Evolutionary conservation across 2,888 invertebrate species (phyloP).

Genomic region (Drosophila siamana): DNA sequence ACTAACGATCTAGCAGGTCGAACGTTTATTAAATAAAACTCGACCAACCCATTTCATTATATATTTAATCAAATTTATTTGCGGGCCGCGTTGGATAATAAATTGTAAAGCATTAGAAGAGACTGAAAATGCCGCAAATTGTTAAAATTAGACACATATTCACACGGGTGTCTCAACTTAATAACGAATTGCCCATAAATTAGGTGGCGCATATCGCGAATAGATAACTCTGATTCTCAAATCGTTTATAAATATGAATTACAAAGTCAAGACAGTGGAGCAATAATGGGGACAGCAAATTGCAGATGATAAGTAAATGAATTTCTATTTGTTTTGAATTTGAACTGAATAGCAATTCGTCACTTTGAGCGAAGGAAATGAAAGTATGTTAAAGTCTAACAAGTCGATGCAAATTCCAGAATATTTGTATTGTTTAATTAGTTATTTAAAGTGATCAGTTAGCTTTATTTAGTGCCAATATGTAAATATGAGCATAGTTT

Average conservation of each 20-base stretch:
- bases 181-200: constrained; percentile 10
- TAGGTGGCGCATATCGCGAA: constrained; percentile 23
- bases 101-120: constrained; percentile 62
- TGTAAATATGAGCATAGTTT: too few species aligned
- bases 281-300: constrained; percentile 11
- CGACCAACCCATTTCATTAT: background rate
- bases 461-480: too few species aligned
- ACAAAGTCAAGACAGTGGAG: background rate
- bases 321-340: background rate
- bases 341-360: background rate
- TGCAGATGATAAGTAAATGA: background rate
- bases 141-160: constrained; percentile 41
- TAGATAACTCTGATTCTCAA: constrained; percentile 28
- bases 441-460: too few species aligned
- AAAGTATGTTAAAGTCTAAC: too few species aligned
- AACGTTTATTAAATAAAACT: constrained; percentile 29
- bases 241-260: constrained; percentile 47
- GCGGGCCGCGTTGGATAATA: constrained; percentile 31
- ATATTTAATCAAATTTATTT: background rate
- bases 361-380: background rate
- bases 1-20: constrained; percentile 26
- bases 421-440: too few species aligned
- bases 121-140: constrained; percentile 58
- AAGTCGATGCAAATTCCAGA: too few species aligned
- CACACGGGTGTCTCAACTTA: constrained; percentile 22